Evolutionary conservation across 1,140 invertebrate species (phyloP).

Genomic region (Leptinotarsa lineolata): DNA sequence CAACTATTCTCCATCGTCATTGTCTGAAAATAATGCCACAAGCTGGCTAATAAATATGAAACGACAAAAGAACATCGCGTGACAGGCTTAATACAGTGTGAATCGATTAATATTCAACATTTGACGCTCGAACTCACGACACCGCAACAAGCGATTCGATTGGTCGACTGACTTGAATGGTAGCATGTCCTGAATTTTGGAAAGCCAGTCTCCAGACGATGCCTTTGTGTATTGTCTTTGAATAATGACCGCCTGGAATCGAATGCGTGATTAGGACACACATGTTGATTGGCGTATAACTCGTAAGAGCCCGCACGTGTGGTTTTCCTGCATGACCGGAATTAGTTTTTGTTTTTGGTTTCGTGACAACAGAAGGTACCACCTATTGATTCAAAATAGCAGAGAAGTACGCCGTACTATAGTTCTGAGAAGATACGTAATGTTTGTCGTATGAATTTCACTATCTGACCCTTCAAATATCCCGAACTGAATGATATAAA

Average conservation of each 20-base stretch:
- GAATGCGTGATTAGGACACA: slow-evolving; percentile 14
- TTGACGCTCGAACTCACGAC: slow-evolving; percentile 22
- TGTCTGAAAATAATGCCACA: slow-evolving; percentile 20
- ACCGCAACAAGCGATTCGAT: neutral
- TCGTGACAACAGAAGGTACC: no score
- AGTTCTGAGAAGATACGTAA: no score
- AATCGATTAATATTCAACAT: slow-evolving; percentile 33
- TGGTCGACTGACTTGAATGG: slow-evolving; percentile 16
- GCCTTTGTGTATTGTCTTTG: slow-evolving; percentile 18
- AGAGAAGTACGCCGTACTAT: no score
- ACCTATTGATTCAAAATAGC: no score
- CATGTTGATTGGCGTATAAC: slow-evolving; percentile 14
- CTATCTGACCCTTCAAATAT: no score
- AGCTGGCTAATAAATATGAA: slow-evolving; percentile 22
- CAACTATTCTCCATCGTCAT: slow-evolving; percentile 7
- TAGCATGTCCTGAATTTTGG: slow-evolving; percentile 22
- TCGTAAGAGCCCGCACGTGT: neutral
- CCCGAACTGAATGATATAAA: no score
- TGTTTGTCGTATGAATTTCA: no score
- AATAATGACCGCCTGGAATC: slow-evolving; percentile 1
- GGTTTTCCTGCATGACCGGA: no score
- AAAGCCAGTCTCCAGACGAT: slow-evolving; percentile 16
- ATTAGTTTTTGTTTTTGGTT: no score
- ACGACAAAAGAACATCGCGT: slow-evolving; percentile 24
- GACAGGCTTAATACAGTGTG: slow-evolving; percentile 26